Base-by-base conservation (phyloP, 2,888 invertebrate genomes). In the Sepioteuthis lessoniana region DNA sequence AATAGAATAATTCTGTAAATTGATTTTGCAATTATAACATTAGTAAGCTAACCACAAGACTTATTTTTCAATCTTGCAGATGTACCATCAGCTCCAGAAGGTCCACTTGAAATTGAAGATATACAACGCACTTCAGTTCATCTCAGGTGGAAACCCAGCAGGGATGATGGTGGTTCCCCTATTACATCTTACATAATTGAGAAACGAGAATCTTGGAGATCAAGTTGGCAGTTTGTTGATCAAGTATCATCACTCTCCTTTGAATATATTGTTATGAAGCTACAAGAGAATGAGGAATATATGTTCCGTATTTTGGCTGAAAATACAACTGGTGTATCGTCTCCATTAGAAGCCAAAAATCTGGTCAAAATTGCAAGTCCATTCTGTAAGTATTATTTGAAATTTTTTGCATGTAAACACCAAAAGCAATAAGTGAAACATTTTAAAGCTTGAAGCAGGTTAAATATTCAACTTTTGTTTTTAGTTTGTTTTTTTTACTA, bases 291-390 rank as follows among this genome's bases (percentile, higher is more conserved):
- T 96, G 98, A 98, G 90, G 98, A 98, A 96, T 99, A 99, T 97
- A 98, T 98, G 97, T 98, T 99, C 98, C 98, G 99, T 95, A 98
- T 99, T 47, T 98, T 98, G 96, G 99, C 99, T 0, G 98, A 98
- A 95, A 99, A 99, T 97, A 98, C 98, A 31, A 98, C 98, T 94
- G 99, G 99, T 10, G 97, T 98, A 94, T 98, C 99, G 60, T 98
- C 98, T 95, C 98, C 98, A 93, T 95, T 96, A 47, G 96, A 96
- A 90, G 95, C 95, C 28, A 96, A 96, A 8, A 95, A 95, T 21
- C 94, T 95, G 42, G 94, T 97, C 94, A 95, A 95, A 94, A 96
- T 96, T 47, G 96, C 96, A 95, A 96, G 96, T 94, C 97, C 96
- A 90, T 96, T 95, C 95, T 95, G 96, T 96, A 95, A 96, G 96